Percentiles rank a stretch among this genome's conserved stretches.
phyloP scores from a whole-genome alignment of 2,888 invertebrate genomes.

The Epirrhoe tristata region DNA sequence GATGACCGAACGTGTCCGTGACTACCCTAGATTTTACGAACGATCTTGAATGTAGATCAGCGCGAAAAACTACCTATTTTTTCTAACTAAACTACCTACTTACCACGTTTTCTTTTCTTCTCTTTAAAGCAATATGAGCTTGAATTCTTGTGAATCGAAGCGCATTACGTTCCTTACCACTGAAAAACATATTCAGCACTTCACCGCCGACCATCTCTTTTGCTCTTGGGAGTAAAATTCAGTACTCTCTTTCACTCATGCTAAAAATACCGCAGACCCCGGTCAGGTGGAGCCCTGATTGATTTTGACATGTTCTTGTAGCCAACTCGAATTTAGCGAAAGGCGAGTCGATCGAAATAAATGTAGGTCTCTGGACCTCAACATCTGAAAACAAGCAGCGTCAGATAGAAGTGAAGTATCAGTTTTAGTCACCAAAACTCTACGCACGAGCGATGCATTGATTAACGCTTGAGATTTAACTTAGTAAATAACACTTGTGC shows the following conservation, averaged over 20 bases:
- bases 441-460: conserved; percentile 64
- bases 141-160: too few relatives aligned
- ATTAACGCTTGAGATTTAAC: conserved; percentile 65
- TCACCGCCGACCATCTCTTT: not conserved
- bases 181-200: not conserved
- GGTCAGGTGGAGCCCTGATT: conserved; percentile 32
- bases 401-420: conserved; percentile 78
- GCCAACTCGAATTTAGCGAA: conserved; percentile 59
- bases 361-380: conserved; percentile 77
- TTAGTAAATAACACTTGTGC: conserved; percentile 54
- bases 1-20: too few relatives aligned
- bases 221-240: not conserved
- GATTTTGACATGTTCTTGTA: conserved; percentile 53
- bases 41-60: too few relatives aligned
- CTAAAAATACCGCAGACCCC: conserved; percentile 12
- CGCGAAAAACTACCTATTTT: too few relatives aligned
- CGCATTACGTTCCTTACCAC: not conserved
- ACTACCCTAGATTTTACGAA: too few relatives aligned
- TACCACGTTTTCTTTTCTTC: too few relatives aligned
- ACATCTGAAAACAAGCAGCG: conserved; percentile 68
- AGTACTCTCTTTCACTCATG: conserved; percentile 2
- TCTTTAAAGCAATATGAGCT: too few relatives aligned
- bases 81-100: too few relatives aligned
- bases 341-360: conserved; percentile 69
- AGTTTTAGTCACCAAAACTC: conserved; percentile 61